Percentiles rank a stretch among this genome's conserved stretches.
Evolutionary conservation across 2,888 invertebrate species (phyloP).

Genomic region (Thereva unica): DNA sequence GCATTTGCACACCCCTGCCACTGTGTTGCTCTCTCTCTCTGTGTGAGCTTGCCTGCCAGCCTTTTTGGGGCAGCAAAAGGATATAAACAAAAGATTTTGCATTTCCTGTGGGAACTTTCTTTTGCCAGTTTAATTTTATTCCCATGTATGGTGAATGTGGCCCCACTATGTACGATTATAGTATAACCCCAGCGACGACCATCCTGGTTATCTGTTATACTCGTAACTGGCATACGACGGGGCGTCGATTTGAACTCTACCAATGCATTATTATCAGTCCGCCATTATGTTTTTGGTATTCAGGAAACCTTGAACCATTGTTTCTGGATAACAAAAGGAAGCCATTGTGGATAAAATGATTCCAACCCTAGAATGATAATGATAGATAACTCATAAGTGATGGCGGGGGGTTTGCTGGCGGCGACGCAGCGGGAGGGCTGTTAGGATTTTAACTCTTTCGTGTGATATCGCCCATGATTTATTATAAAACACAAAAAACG

Average conservation of each 20-base stretch:
- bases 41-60: no score
- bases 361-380: constrained; percentile 31
- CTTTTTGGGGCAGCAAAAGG: no score
- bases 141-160: constrained; percentile 1
- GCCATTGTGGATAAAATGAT: constrained; percentile 35
- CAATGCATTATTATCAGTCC: constrained; percentile 32
- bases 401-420: constrained; percentile 6
- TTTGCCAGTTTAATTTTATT: constrained; percentile 37
- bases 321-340: constrained; percentile 32
- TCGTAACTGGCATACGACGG: neutral
- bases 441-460: no score
- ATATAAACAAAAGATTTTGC: constrained; percentile 27
- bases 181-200: neutral
- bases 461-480: no score
- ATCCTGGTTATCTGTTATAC: neutral
- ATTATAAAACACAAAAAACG: no score
- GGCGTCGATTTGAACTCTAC: constrained; percentile 26
- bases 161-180: neutral
- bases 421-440: no score
- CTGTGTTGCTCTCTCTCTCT: neutral
- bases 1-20: constrained; percentile 13
- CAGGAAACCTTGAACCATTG: constrained; percentile 35
- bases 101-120: constrained; percentile 28
- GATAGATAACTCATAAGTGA: constrained; percentile 31
- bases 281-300: constrained; percentile 24